phyloP scores from a whole-genome alignment of 1,140 invertebrate species.

The Magallana gigas region DNA sequence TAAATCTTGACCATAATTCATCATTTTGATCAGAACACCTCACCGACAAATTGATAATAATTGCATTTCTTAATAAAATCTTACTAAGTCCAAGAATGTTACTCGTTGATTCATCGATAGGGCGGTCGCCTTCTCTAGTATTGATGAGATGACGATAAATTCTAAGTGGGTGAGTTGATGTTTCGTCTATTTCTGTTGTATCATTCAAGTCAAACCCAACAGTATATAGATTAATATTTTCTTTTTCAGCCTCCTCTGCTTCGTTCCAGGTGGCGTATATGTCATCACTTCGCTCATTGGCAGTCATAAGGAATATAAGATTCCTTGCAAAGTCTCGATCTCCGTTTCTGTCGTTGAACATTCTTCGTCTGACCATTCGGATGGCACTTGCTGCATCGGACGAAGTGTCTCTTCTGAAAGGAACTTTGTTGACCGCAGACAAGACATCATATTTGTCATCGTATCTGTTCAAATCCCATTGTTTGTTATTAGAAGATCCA shows the following conservation, averaged over 20 bases:
- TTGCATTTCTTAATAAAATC: background rate
- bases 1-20: too few relatives aligned
- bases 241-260: conserved; percentile 61
- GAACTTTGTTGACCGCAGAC: conserved; percentile 62
- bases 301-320: conserved; percentile 65
- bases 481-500: conserved; percentile 60
- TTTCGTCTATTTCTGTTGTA: conserved; percentile 64
- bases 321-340: conserved; percentile 66
- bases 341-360: conserved; percentile 64
- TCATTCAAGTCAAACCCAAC: conserved; percentile 68
- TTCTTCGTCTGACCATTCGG: conserved; percentile 60
- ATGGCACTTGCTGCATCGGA: conserved; percentile 66
- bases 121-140: conserved; percentile 30
- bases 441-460: conserved; percentile 55
- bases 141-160: conserved; percentile 47
- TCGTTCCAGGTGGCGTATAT: conserved; percentile 62
- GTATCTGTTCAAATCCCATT: conserved; percentile 65
- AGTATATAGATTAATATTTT: conserved; percentile 65
- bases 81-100: background rate
- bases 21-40: too few relatives aligned
- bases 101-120: conserved; percentile 12
- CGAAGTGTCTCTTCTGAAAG: conserved; percentile 63
- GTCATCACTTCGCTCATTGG: conserved; percentile 68
- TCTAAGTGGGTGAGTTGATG: conserved; percentile 47
- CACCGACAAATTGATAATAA: too few relatives aligned